phyloP scores from a whole-genome alignment of 2,113 vertebrate genomes.

The Tenrec ecaudatus region DNA sequence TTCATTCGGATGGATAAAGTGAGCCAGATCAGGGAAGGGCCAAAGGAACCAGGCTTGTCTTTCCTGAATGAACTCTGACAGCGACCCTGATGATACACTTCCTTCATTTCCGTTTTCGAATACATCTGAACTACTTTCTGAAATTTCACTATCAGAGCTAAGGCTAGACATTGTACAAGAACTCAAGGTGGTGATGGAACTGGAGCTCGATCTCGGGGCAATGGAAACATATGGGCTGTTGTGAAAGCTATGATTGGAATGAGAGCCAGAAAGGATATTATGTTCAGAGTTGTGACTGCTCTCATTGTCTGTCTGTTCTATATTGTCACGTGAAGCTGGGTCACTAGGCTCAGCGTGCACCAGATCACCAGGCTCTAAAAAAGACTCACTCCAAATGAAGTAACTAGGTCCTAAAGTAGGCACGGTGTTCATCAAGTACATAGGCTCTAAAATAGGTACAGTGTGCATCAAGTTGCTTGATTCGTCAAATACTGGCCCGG shows the following conservation, averaged over 20 bases:
- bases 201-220: neutral
- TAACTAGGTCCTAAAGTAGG: too few relatives aligned
- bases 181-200: neutral
- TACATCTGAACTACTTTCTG: slow-evolving; percentile 65
- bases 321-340: slow-evolving; percentile 83
- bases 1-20: slow-evolving; percentile 89
- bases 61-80: slow-evolving; percentile 68
- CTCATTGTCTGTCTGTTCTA: slow-evolving; percentile 82
- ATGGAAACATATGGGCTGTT: neutral
- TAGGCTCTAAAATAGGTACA: too few relatives aligned
- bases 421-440: too few relatives aligned
- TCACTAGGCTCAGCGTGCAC: slow-evolving; percentile 83
- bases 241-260: neutral
- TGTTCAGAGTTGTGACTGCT: neutral
- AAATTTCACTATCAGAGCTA: slow-evolving; percentile 45
- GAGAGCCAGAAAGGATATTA: neutral
- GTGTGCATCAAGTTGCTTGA: slow-evolving; percentile 93
- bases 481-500: slow-evolving; percentile 92
- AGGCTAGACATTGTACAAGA: neutral
- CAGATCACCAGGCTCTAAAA: too few relatives aligned
- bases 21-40: slow-evolving; percentile 91
- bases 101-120: slow-evolving; percentile 81
- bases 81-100: neutral
- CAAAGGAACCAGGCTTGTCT: slow-evolving; percentile 75
- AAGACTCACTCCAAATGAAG: too few relatives aligned